Conservation (phyloP, 2,888 invertebrate species). For the Spatulosminthurus flaviceps region DNA sequence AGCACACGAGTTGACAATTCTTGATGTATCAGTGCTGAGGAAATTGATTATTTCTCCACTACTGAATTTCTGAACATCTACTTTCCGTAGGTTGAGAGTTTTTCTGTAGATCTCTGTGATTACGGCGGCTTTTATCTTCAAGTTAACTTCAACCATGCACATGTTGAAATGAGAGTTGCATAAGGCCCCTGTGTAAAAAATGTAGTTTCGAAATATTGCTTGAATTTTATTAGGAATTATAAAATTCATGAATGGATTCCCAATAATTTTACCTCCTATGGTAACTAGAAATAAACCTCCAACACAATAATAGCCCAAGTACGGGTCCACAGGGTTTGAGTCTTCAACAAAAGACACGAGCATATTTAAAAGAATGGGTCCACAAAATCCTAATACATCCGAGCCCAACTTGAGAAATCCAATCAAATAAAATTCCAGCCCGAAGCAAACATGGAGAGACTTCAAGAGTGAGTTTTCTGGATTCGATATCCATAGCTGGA, state of each 20-base stretch:
- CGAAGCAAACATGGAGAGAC: slow-evolving; percentile 80
- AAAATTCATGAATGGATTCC: no score
- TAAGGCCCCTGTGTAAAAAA: slow-evolving; percentile 80
- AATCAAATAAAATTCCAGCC: slow-evolving; percentile 82
- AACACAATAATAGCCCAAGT: slow-evolving; percentile 75
- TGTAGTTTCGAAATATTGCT: no score
- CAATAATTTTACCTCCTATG: slow-evolving; percentile 70
- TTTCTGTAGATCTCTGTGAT: slow-evolving; percentile 84
- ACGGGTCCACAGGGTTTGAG: slow-evolving; percentile 69
- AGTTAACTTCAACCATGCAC: slow-evolving; percentile 80
- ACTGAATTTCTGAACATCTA: slow-evolving; percentile 67
- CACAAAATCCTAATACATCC: slow-evolving; percentile 86
- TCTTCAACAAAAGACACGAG: slow-evolving; percentile 83
- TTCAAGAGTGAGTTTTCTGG: slow-evolving; percentile 68
- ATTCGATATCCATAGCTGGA: slow-evolving; percentile 64
- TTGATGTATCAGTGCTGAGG: slow-evolving; percentile 95
- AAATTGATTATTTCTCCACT: slow-evolving; percentile 93
- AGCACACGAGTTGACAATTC: slow-evolving; percentile 93
- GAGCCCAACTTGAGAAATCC: slow-evolving; percentile 83
- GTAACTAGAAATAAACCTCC: slow-evolving; percentile 74
- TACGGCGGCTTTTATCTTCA: slow-evolving; percentile 87
- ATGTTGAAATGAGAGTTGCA: slow-evolving; percentile 91
- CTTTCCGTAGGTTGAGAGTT: slow-evolving; percentile 69
- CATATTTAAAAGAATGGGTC: slow-evolving; percentile 85
- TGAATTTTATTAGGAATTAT: no score